Evolutionary conservation across 2,888 invertebrate genomes (phyloP), one percentile per base, ranked within the genome.

Genomic region (Priapulus caudatus): DNA sequence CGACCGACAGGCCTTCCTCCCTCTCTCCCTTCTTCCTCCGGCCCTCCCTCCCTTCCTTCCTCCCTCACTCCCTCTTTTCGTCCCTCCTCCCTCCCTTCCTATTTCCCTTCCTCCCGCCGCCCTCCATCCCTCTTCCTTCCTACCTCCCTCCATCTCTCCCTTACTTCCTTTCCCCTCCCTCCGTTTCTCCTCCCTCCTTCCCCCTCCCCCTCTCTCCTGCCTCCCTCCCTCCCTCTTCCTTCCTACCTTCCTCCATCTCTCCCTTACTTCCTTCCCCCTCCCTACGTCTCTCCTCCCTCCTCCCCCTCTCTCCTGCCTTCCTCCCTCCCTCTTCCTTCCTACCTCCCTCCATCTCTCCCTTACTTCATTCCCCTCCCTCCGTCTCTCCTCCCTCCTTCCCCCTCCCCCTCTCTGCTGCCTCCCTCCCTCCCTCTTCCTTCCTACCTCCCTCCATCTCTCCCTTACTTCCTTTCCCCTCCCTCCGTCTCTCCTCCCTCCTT

Each of bases 261-360:
- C 33, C n/a, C 33, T 33, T n/a, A 10, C 33, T 33, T n/a, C n/a
- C 33, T 33, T n/a, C n/a, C 33, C n/a, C 33, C n/a, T n/a, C n/a
- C 33, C n/a, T n/a, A 10, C 33, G 10, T n/a, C n/a, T n/a, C n/a
- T n/a, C n/a, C 33, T 33, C 33, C n/a, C 33, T 33, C 33, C n/a
- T n/a, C n/a, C 33, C n/a, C 33, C n/a, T n/a, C n/a, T n/a, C n/a
- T n/a, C n/a, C 33, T 33, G 10, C n/a, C 33, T 33, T n/a, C n/a
- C 33, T 33, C 33, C n/a, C 33, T 33, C 33, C n/a, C 33, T 33
- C 33, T 33, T n/a, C n/a, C 33, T 33, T n/a, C n/a, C 33, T 33
- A 10, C n/a, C 33, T n/a, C 33, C 33, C 33, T n/a, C n/a, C 33
- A 10, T n/a, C n/a, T n/a, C n/a, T n/a, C n/a, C 33, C n/a, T n/a